These are phyloP conservation scores for Margaritifera margaritifera DNA, from an alignment of 2,888 invertebrate genomes.

Conservation along the genomic window DNA sequence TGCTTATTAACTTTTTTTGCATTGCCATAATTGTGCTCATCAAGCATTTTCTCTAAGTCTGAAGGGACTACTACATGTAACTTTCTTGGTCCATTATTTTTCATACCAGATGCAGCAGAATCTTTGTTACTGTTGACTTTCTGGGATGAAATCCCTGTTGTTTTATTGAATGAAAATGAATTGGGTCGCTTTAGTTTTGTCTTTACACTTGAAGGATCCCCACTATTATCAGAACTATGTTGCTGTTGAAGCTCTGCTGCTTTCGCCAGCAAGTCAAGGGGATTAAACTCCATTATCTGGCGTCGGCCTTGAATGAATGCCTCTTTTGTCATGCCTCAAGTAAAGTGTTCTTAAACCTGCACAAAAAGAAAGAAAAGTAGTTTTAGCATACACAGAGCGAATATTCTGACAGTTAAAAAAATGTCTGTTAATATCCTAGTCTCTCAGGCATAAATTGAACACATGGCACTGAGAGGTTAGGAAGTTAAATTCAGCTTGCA, in stretches of 20 bases:
- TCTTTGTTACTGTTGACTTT: constrained; percentile 16
- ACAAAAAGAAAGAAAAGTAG: too few relatives aligned
- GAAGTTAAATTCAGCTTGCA: too few relatives aligned
- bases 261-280: constrained; percentile 63
- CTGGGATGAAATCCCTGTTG: constrained; percentile 1
- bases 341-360: too few relatives aligned
- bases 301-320: neutral
- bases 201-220: too few relatives aligned
- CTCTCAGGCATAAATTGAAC: too few relatives aligned
- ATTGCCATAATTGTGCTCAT: constrained; percentile 58
- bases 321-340: neutral
- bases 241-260: constrained; percentile 58
- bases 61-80: constrained; percentile 32
- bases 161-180: constrained; percentile 8
- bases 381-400: too few relatives aligned
- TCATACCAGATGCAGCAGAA: constrained; percentile 27
- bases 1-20: constrained; percentile 28
- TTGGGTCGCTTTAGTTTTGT: neutral
- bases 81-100: constrained; percentile 20
- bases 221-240: constrained; percentile 13
- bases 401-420: too few relatives aligned
- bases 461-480: too few relatives aligned
- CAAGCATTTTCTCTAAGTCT: constrained; percentile 52
- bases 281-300: constrained; percentile 58
- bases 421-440: too few relatives aligned